Evolutionary conservation across 1,140 invertebrate genomes (phyloP).

Genomic region (Bactericera cockerelli): DNA sequence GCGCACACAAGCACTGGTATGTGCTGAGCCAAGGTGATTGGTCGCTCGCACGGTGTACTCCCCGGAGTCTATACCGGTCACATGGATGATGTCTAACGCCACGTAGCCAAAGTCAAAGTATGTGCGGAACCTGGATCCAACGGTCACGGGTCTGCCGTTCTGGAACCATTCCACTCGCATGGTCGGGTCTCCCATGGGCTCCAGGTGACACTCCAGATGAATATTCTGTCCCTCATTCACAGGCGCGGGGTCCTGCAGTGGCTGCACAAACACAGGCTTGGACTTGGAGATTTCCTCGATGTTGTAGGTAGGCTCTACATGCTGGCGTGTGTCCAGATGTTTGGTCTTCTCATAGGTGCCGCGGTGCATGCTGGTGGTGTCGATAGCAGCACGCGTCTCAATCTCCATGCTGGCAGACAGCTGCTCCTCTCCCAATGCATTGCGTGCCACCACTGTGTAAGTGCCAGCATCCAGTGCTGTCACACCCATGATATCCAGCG

Average conservation of each 20-base stretch:
- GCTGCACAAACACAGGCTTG: conserved; percentile 76
- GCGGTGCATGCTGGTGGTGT: conserved; percentile 73
- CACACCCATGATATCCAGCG: conserved; percentile 81
- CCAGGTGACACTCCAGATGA: conserved; percentile 74
- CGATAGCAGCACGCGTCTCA: conserved; percentile 70
- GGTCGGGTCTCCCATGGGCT: conserved; percentile 88
- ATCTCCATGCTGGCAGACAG: conserved; percentile 65
- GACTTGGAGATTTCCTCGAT: conserved; percentile 89
- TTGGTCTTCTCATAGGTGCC: conserved; percentile 73
- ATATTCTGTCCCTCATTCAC: conserved; percentile 80
- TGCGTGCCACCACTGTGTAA: conserved; percentile 78
- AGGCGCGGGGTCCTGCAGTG: conserved; percentile 62
- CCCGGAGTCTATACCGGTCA: conserved; percentile 75
- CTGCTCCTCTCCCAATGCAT: conserved; percentile 69
- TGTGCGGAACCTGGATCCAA: conserved; percentile 82
- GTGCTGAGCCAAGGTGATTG: conserved; percentile 80
- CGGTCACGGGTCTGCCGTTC: conserved; percentile 71
- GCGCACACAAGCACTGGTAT: conserved; percentile 76
- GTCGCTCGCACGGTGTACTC: conserved; percentile 84
- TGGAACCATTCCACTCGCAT: conserved; percentile 93
- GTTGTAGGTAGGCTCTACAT: conserved; percentile 70
- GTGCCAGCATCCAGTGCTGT: conserved; percentile 68
- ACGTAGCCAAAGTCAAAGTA: conserved; percentile 91
- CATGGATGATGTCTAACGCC: conserved; percentile 75
- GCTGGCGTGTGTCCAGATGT: conserved; percentile 67